Evolutionary conservation across 2,888 invertebrate species (phyloP), one percentile per base, ranked within the genome.

Genomic region (Vesta saturnalis): DNA sequence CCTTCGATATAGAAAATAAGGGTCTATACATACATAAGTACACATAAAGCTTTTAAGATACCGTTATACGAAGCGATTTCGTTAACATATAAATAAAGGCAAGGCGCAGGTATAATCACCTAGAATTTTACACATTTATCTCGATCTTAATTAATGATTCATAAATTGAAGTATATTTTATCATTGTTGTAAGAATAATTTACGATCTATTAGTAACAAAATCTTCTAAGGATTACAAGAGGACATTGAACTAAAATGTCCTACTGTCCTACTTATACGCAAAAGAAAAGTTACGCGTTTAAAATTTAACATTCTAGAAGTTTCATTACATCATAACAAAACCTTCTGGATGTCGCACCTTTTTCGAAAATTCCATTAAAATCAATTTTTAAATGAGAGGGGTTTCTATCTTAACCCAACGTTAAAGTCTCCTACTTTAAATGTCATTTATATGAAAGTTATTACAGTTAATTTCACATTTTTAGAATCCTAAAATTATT

Each of bases 231-330:
- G 55, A 60, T 43, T 35, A 60, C 49, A 70, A 73, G 78, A 81
- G 83, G 79, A 82, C 82, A 77, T 75, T 80, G 83, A 83, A 80
- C 83, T 81, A 30, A 30, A 30, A 10, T 30, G 83, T 79, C 83
- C 83, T 81, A 83, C 79, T 83, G 82, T 81, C 83, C 83, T 82
- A 83, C 82, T 30, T 30, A 82, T 82, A 83, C 77, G 81, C 77
- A 76, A 79, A 82, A 82, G 81, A 79, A 82, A 80, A 81, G 75
- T 77, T 73, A 76, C 77, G 78, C 59, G 55, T 46, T 49, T 39
- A 47, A 52, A 68, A 52, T 60, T 60, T 52, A 65, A 65, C 8
- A 66, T 69, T 66, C 69, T 64, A 19, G 60, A 69, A 69, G 16
- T 57, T 22, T 18, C 19, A 46, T 59, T 59, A 43, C 59, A 21